Conservation (phyloP, 2,797 vertebrate genomes). For the Thamnophis elegans region DNA sequence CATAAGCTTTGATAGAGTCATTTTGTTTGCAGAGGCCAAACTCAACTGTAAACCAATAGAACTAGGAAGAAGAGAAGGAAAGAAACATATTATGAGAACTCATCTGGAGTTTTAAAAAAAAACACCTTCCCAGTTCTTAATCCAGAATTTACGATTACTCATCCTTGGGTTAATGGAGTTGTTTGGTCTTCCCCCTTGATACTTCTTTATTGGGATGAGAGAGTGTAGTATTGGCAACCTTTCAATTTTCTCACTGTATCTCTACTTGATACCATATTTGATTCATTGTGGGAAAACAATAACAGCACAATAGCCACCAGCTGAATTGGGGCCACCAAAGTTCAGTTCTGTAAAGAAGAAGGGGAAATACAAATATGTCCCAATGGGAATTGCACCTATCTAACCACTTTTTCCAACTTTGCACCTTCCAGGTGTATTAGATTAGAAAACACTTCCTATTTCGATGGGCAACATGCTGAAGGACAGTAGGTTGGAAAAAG, state of each 20-base stretch:
- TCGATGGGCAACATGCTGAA: background rate
- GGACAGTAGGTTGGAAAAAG: background rate
- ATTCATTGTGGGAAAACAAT: background rate
- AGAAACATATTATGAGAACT: background rate
- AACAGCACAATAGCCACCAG: background rate
- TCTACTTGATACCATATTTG: background rate
- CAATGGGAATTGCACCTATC: background rate
- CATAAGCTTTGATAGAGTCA: slow-evolving; percentile 77
- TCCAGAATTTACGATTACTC: background rate
- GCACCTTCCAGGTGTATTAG: background rate
- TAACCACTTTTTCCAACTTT: background rate
- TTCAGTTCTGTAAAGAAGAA: background rate
- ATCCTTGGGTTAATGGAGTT: background rate
- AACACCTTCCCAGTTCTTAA: too few species aligned
- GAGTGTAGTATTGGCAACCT: too few species aligned
- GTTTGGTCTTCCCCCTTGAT: background rate
- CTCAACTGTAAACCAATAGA: slow-evolving; percentile 86
- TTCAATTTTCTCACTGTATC: background rate
- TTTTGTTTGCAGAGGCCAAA: slow-evolving; percentile 85
- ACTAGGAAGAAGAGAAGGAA: slow-evolving; percentile 53
- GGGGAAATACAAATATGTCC: background rate
- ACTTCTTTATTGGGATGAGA: background rate
- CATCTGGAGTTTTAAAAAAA: background rate
- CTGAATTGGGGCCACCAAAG: background rate
- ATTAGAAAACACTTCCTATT: background rate